Evolutionary conservation across 2,888 invertebrate species (phyloP).

Genomic region (Sympetrum striolatum): DNA sequence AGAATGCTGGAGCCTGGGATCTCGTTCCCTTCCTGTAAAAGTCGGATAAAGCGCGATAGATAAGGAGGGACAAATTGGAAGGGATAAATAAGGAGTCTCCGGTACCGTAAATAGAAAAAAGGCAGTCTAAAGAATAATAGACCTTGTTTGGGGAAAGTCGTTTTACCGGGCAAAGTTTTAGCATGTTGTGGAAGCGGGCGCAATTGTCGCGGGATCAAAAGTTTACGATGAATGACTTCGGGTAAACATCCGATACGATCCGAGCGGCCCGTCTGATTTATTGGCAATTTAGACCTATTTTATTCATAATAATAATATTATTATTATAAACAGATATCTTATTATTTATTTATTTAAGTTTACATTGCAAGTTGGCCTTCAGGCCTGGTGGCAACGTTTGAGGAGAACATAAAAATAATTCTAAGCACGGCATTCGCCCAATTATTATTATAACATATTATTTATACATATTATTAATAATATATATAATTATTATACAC

Average conservation of each 20-base stretch:
- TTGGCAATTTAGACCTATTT: background rate
- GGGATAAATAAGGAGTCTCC: background rate
- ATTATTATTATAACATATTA: no score
- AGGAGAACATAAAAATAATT: no score
- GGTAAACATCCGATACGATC: background rate
- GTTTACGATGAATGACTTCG: background rate
- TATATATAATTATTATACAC: no score
- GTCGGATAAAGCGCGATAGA: background rate
- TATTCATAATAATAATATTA: no score
- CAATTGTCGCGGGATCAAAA: background rate
- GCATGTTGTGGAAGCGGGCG: background rate
- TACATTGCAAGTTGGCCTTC: no score
- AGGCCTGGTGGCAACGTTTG: no score
- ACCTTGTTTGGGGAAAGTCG: background rate
- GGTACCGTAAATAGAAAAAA: background rate
- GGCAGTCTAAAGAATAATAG: background rate
- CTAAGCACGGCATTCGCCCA: no score
- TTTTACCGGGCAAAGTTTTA: background rate
- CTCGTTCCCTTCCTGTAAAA: background rate
- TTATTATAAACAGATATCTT: no score
- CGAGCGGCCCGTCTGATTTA: background rate
- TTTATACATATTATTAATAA: no score
- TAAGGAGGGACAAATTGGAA: background rate
- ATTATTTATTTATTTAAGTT: no score
- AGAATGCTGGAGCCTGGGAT: background rate